Evolutionary conservation across 2,113 vertebrate species (phyloP), one percentile per base, ranked within the genome.

Genomic region (Rhodinocichla rosea): DNA sequence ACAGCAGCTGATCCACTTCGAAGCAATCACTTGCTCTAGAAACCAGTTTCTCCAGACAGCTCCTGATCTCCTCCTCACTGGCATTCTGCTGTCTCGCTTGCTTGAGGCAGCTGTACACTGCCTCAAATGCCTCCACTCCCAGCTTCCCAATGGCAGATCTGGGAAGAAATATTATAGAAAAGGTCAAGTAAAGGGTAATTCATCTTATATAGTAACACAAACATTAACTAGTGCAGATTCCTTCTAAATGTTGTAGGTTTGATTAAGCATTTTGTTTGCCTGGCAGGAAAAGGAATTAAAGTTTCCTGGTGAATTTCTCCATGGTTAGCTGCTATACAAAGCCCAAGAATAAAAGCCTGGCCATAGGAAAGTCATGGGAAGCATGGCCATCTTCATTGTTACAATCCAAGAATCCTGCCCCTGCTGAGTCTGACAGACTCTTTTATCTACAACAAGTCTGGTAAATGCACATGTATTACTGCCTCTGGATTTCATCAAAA

Each of bases 1-100:
- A 99, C 39, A 99, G 97, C 62, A 98, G 97, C 86, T 99, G 98
- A 91, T 99, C 98, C 45, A 99, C 98, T 89, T 99, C 98, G 52
- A 99, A 98, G 78, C 98, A 96, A 37, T 98, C 98, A 0, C 97
- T 97, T 62, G 97, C 97, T 67, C 39, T 93, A 28, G 98, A 92
- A 39, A 97, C 97, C 85, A 98, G 45, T 28, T 87, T 97, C 77
- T 97, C 96, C 40, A 98, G 94, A 52, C 39, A 11, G 7, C 89
- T 83, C 62, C 56, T 94, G 88, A 98, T 91, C 90, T 98, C 96
- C 6, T 92, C 92, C 64, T 98, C 98, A 2, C 94, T 91, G 52
- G 97, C 91, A 6, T 95, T 93, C 83, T 76, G 96, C 83, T 64
- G 70, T 59, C 98, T 97, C 1, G 98, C 98, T 81, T 89, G 90